Evolutionary conservation across 2,888 invertebrate species (phyloP).

Genomic region (Parasteatoda lunata): DNA sequence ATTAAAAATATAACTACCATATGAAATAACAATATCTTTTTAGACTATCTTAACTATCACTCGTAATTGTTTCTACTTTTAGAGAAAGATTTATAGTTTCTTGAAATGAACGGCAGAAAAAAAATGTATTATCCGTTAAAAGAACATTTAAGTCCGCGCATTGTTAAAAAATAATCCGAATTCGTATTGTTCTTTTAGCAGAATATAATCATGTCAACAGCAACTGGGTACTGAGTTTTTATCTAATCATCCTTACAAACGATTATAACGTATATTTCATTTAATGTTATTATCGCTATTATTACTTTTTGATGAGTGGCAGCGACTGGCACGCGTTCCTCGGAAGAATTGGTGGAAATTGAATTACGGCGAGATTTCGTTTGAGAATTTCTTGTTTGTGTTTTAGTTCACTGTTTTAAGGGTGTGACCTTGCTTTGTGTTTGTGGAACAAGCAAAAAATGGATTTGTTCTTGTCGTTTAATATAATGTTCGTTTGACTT

Average conservation of each 20-base stretch:
- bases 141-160: slow-evolving; percentile 8
- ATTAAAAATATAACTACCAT: too few species aligned
- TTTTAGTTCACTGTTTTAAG: not conserved
- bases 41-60: too few species aligned
- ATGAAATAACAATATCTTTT: too few species aligned
- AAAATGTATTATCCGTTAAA: slow-evolving; percentile 30
- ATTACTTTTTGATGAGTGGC: slow-evolving; percentile 7
- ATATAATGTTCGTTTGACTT: not conserved
- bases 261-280: slow-evolving; percentile 2
- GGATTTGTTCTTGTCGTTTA: not conserved
- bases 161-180: slow-evolving; percentile 10
- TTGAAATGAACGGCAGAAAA: not conserved
- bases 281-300: slow-evolving; percentile 9
- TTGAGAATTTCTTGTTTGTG: not conserved
- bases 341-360: not conserved
- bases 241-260: slow-evolving; percentile 18
- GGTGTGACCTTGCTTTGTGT: slow-evolving; percentile 45
- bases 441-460: not conserved
- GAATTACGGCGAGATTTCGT: slow-evolving; percentile 5
- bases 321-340: slow-evolving; percentile 24
- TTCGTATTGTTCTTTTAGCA: not conserved
- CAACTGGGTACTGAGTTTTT: slow-evolving; percentile 7
- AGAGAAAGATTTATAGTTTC: slow-evolving; percentile 23
- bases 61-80: slow-evolving; percentile 10
- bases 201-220: slow-evolving; percentile 20